A percentile compares a stretch with the other conserved stretches of the same genome.
Conservation (phyloP, 2,113 vertebrate genomes). For the Phycodurus eques region DNA sequence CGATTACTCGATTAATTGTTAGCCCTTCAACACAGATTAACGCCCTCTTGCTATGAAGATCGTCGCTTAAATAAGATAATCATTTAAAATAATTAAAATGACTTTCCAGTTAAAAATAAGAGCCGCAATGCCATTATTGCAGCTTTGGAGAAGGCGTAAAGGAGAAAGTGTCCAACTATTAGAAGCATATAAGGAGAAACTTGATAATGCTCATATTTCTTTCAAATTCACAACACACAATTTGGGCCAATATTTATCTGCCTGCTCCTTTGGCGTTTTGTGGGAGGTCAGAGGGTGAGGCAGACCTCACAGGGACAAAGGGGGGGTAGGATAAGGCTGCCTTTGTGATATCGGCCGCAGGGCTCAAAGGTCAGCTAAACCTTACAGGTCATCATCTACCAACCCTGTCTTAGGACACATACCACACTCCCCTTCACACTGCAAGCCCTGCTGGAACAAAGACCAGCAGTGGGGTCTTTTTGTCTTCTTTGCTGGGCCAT, state of each 20-base stretch:
- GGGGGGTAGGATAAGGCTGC: slow-evolving; percentile 61
- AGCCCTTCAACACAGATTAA: too few relatives aligned
- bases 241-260: slow-evolving; percentile 42
- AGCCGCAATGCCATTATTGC: background rate
- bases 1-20: too few relatives aligned
- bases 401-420: slow-evolving; percentile 55
- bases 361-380: slow-evolving; percentile 67
- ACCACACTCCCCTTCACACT: slow-evolving; percentile 36
- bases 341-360: slow-evolving; percentile 59
- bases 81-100: too few relatives aligned
- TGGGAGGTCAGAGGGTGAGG: slow-evolving; percentile 52
- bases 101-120: too few relatives aligned
- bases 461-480: slow-evolving; percentile 46
- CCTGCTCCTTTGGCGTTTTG: slow-evolving; percentile 51
- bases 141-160: background rate
- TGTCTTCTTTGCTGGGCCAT: slow-evolving; percentile 33
- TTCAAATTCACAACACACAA: slow-evolving; percentile 16
- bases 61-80: too few relatives aligned
- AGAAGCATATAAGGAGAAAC: background rate
- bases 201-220: background rate
- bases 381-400: slow-evolving; percentile 58
- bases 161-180: background rate
- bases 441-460: slow-evolving; percentile 53
- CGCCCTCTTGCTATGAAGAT: too few relatives aligned
- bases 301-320: slow-evolving; percentile 66